Conservation (phyloP, 2,113 vertebrate genomes). For the Rhabdomys dilectus region DNA sequence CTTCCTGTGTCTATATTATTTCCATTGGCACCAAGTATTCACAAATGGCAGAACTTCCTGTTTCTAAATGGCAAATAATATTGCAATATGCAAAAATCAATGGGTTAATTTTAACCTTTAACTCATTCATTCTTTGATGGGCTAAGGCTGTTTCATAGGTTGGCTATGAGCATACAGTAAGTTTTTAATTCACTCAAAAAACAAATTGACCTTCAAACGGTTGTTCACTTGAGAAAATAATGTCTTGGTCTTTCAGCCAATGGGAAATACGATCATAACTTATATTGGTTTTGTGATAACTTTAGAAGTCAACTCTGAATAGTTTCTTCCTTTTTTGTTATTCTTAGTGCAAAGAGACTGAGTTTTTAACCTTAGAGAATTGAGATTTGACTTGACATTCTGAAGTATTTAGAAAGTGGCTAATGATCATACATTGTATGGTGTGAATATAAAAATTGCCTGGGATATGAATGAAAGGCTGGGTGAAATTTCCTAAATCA, state of each 20-base stretch:
- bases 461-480: constrained; percentile 11
- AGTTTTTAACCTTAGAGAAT: constrained; percentile 28
- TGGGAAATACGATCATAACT: constrained; percentile 27
- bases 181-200: constrained; percentile 6
- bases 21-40: background rate
- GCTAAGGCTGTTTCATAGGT: background rate
- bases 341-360: background rate
- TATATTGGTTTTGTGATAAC: constrained; percentile 1
- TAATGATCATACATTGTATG: constrained; percentile 22
- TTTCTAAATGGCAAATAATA: background rate
- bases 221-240: constrained; percentile 54
- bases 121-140: background rate
- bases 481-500: constrained; percentile 50
- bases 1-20: background rate
- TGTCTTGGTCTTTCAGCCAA: constrained; percentile 21
- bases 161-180: background rate
- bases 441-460: constrained; percentile 2
- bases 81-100: background rate
- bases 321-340: constrained; percentile 5
- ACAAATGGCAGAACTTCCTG: background rate
- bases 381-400: constrained; percentile 41
- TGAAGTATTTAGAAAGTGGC: constrained; percentile 47
- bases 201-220: background rate
- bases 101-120: background rate
- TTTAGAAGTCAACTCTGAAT: constrained; percentile 33